Percentiles rank a stretch among this genome's conserved stretches.
phyloP scores from a whole-genome alignment of 1,140 invertebrate species.

The Halesus radiatus region DNA sequence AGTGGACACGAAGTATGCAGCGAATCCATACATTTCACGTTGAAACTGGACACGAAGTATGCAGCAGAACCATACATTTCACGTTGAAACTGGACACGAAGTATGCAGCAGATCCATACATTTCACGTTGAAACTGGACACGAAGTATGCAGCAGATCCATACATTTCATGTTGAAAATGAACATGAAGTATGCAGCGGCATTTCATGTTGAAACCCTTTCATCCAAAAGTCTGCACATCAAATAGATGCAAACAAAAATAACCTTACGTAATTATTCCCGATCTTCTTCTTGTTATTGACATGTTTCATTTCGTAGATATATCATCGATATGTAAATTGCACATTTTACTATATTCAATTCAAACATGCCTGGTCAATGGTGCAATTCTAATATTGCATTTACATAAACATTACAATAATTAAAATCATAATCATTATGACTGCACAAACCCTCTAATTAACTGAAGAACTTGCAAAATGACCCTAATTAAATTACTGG shows the following conservation, averaged over 20 bases:
- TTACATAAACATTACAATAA: constrained; percentile 8
- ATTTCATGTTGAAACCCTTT: not conserved
- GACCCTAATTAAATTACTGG: not conserved
- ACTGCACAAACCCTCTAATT: constrained; percentile 19
- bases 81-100: not conserved
- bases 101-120: not conserved
- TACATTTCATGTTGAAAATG: not conserved
- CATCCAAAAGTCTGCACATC: not conserved
- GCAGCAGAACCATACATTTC: not conserved
- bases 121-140: not conserved
- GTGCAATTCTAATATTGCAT: constrained; percentile 9
- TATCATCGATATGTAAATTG: constrained; percentile 22
- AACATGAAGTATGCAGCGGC: not conserved
- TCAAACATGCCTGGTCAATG: not conserved
- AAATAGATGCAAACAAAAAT: not conserved
- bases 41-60: not conserved
- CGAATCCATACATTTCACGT: not conserved
- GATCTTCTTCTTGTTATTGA: constrained; percentile 14
- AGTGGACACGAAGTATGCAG: not conserved
- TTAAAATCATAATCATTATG: not conserved
- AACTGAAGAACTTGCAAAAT: not conserved
- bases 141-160: not conserved
- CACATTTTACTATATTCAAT: not conserved
- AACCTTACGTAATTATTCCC: not conserved
- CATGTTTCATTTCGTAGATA: constrained; percentile 25